Conservation (phyloP, 2,113 vertebrate genomes). For the Dryoscopus gambensis region DNA sequence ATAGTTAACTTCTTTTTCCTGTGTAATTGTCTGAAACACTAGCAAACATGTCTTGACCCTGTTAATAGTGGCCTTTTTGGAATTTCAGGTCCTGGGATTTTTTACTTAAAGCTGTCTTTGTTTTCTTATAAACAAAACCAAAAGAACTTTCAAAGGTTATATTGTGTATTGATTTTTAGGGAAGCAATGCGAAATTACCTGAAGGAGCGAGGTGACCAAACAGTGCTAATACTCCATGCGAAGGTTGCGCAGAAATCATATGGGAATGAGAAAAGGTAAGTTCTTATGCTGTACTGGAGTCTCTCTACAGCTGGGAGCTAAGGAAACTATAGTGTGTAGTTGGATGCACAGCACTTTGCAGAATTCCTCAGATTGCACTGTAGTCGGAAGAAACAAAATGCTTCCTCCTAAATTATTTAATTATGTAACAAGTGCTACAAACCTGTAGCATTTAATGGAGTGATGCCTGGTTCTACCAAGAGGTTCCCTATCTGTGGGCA, state of each 20-base stretch:
- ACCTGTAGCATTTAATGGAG: neutral
- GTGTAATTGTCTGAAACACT: neutral
- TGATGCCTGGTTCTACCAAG: neutral
- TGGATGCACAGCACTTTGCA: neutral
- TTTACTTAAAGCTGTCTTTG: neutral
- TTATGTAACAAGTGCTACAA: neutral
- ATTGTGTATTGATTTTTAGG: slow-evolving; percentile 70
- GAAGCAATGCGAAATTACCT: slow-evolving; percentile 99
- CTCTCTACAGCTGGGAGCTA: neutral
- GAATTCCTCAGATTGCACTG: neutral
- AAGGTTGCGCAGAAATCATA: slow-evolving; percentile 99
- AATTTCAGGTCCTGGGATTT: neutral
- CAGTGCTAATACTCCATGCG: slow-evolving; percentile 97
- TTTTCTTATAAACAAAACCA: neutral
- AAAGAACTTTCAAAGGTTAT: neutral
- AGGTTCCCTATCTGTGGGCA: neutral
- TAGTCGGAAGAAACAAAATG: neutral
- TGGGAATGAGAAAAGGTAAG: slow-evolving; percentile 97
- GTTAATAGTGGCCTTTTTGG: neutral
- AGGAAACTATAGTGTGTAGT: neutral
- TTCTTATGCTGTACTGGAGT: neutral
- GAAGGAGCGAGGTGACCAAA: slow-evolving; percentile 99
- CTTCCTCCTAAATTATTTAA: neutral
- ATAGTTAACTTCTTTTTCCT: neutral
- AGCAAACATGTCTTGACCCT: neutral